Conservation (phyloP, 1,140 invertebrate species). For the Teleogryllus occipitalis region DNA sequence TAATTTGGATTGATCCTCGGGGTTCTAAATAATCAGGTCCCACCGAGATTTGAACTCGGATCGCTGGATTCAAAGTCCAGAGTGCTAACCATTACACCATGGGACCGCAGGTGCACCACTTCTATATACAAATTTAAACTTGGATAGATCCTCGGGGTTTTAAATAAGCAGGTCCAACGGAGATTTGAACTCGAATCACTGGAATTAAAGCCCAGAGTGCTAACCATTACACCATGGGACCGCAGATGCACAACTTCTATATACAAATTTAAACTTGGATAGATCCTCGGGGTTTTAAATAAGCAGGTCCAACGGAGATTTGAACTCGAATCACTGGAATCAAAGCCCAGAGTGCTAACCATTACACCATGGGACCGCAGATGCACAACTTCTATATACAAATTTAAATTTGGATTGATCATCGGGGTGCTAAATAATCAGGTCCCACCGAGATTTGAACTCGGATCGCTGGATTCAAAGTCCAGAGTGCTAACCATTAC, state of each 20-base stretch:
- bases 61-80: constrained; percentile 58
- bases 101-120: constrained; percentile 29
- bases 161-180: constrained; percentile 29
- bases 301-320: constrained; percentile 48
- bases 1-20: too few relatives aligned
- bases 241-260: too few relatives aligned
- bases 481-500: too few relatives aligned
- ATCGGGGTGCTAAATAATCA: constrained; percentile 35
- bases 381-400: too few relatives aligned
- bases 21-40: constrained; percentile 41
- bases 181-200: constrained; percentile 54
- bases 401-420: too few relatives aligned
- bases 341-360: constrained; percentile 58
- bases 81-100: constrained; percentile 53
- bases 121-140: too few relatives aligned
- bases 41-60: constrained; percentile 52
- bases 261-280: too few relatives aligned
- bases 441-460: constrained; percentile 18
- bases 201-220: constrained; percentile 59
- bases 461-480: too few relatives aligned
- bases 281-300: too few relatives aligned
- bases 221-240: constrained; percentile 47
- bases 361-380: constrained; percentile 19
- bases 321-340: constrained; percentile 56
- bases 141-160: too few relatives aligned